A percentile compares a stretch with the other conserved stretches of the same genome.
phyloP scores from a whole-genome alignment of 2,888 invertebrate genomes.

The Microplitis deprimator region DNA sequence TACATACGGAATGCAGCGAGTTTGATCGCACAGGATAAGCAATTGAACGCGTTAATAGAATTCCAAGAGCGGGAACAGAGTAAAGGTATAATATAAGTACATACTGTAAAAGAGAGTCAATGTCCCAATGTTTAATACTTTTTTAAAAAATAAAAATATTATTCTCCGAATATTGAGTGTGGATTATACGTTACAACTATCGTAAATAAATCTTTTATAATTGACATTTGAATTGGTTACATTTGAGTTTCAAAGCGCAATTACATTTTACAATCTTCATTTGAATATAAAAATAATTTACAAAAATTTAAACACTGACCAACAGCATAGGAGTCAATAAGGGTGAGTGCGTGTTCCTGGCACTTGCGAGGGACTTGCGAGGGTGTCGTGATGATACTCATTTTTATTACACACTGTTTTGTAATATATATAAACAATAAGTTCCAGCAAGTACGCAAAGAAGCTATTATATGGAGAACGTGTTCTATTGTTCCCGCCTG shows the following conservation, averaged over 20 bases:
- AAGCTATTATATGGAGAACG: neutral
- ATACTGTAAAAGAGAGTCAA: constrained; percentile 15
- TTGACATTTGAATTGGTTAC: constrained; percentile 40
- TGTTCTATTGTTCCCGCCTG: neutral
- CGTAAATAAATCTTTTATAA: constrained; percentile 37
- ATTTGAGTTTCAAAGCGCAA: constrained; percentile 14
- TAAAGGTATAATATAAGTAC: neutral
- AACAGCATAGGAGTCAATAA: neutral
- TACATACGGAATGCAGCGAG: neutral
- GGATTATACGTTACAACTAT: constrained; percentile 11
- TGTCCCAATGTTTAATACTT: constrained; percentile 12
- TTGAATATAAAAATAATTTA: constrained; percentile 1
- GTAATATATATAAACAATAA: constrained; percentile 5
- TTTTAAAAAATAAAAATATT: constrained; percentile 26
- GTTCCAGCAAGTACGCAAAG: neutral
- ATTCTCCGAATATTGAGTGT: constrained; percentile 35
- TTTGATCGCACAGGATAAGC: constrained; percentile 25
- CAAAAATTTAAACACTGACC: neutral
- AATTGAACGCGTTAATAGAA: constrained; percentile 35
- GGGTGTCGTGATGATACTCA: neutral
- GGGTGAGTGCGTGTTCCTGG: neutral
- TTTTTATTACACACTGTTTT: neutral
- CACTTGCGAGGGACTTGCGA: neutral
- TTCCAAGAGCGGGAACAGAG: constrained; percentile 23
- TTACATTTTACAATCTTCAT: constrained; percentile 18